Evolutionary conservation across 2,888 invertebrate species (phyloP).

Genomic region (Drosophila kanekoi): DNA sequence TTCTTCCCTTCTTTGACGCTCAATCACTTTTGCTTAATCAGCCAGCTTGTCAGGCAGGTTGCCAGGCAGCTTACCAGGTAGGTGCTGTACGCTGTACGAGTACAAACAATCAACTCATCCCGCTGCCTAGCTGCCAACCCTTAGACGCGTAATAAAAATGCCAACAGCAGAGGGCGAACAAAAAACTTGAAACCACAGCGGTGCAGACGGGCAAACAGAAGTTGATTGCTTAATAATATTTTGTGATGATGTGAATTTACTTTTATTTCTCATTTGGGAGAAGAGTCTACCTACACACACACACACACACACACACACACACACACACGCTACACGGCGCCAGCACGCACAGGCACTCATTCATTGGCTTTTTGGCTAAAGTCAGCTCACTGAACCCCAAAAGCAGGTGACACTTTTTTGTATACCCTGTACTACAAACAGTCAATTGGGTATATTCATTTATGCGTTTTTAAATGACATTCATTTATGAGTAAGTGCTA

Average conservation of each 20-base stretch:
- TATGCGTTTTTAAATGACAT: neutral
- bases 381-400: conserved; percentile 51
- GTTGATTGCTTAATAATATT: conserved; percentile 82
- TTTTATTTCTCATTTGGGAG: conserved; percentile 81
- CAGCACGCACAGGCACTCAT: conserved; percentile 17
- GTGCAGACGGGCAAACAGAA: conserved; percentile 61
- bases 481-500: too few species aligned
- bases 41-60: conserved; percentile 47
- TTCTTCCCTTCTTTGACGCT: conserved; percentile 33
- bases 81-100: neutral
- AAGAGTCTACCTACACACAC: conserved; percentile 14
- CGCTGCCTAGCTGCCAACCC: conserved; percentile 22
- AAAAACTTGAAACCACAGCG: conserved; percentile 50
- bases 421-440: conserved; percentile 3
- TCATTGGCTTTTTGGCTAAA: conserved; percentile 70
- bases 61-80: conserved; percentile 29
- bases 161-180: conserved; percentile 23
- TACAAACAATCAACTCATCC: too few species aligned
- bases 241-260: conserved; percentile 82
- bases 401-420: conserved; percentile 61
- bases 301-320: neutral
- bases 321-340: neutral
- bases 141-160: conserved; percentile 47
- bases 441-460: conserved; percentile 2
- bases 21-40: conserved; percentile 76